phyloP scores from a whole-genome alignment of 2,888 invertebrate species.

The Orthosia gothica region DNA sequence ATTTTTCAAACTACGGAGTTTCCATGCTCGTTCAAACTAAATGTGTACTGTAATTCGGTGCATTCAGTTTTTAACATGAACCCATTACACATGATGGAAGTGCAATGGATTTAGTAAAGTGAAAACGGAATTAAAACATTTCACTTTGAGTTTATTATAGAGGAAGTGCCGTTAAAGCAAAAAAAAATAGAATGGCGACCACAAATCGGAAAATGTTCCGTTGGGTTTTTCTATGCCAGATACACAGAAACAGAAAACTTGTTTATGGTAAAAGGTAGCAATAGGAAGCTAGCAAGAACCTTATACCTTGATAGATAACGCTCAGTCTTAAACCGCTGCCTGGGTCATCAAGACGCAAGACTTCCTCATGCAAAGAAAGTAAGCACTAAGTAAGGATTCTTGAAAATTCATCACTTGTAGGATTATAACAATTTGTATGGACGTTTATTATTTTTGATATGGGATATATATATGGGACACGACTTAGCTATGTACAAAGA shows the following conservation, averaged over 20 bases:
- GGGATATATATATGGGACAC: no score
- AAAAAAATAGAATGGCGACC: neutral
- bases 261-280: neutral
- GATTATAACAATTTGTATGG: no score
- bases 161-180: neutral
- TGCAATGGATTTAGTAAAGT: constrained; percentile 14
- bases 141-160: neutral
- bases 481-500: no score
- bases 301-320: neutral
- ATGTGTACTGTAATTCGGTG: constrained; percentile 20
- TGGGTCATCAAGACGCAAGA: no score
- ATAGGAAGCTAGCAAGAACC: neutral
- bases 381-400: no score
- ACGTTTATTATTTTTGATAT: no score
- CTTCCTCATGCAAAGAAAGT: no score
- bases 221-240: neutral
- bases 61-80: constrained; percentile 29
- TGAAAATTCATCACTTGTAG: no score
- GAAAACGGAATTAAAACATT: constrained; percentile 24
- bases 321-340: no score
- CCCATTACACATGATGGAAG: constrained; percentile 20
- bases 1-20: constrained; percentile 5
- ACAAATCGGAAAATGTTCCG: neutral
- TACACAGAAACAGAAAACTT: neutral
- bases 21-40: constrained; percentile 17